Evolutionary conservation across 2,888 invertebrate genomes (phyloP).

Genomic region (Agrotis ipsilon): DNA sequence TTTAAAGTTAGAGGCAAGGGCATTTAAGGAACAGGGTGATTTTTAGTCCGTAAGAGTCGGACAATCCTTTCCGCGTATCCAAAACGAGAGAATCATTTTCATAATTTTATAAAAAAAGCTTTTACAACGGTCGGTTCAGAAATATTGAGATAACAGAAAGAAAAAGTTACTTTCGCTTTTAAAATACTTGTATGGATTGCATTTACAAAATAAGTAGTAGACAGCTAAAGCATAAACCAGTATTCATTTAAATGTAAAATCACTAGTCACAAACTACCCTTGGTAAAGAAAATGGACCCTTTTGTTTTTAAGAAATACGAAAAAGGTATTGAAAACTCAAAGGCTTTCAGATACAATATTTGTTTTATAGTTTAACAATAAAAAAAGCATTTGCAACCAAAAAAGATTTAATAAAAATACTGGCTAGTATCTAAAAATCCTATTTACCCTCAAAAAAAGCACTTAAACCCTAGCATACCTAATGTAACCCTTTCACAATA

Average conservation of each 20-base stretch:
- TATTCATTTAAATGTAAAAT: not conserved
- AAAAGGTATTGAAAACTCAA: not conserved
- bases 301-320: slow-evolving; percentile 3
- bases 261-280: not conserved
- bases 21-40: no score
- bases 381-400: not conserved
- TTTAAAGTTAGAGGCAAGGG: no score
- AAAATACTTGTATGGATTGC: not conserved
- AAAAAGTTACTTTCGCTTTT: no score
- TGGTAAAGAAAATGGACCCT: not conserved
- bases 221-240: not conserved
- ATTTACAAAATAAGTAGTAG: not conserved
- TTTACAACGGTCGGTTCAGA: no score
- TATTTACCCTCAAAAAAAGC: slow-evolving; percentile 35
- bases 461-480: slow-evolving; percentile 23
- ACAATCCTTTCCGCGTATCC: no score
- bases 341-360: slow-evolving; percentile 4
- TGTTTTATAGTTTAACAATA: not conserved
- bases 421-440: not conserved
- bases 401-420: slow-evolving; percentile 16
- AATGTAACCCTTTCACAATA: slow-evolving; percentile 35
- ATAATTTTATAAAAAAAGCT: no score
- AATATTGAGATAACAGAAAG: no score
- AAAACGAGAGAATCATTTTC: no score
- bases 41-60: no score